These are phyloP conservation scores for Chaetophractus vellerosus DNA, from an alignment of 2,797 vertebrate species.

Conservation along the genomic window DNA sequence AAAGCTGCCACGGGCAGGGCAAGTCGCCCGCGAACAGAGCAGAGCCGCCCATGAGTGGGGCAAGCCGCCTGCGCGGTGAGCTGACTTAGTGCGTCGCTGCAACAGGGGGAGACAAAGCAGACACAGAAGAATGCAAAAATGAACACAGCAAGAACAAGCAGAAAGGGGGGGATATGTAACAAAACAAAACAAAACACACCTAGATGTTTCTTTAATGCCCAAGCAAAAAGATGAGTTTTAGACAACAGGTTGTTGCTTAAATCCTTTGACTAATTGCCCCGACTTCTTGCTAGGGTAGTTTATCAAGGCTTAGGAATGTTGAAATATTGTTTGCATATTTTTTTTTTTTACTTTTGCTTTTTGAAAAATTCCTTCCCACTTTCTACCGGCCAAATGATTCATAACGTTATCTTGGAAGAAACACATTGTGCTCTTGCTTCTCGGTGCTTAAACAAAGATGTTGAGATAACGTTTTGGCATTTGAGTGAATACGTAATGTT, in stretches of 20 bases:
- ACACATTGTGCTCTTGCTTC: not conserved
- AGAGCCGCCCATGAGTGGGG: no score
- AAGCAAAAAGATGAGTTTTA: not conserved
- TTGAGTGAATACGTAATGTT: not conserved
- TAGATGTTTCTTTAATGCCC: not conserved
- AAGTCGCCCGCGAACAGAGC: no score
- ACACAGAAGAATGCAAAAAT: no score
- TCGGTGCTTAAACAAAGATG: not conserved
- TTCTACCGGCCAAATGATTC: not conserved
- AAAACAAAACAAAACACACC: no score
- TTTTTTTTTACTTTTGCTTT: not conserved
- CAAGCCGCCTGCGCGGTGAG: no score
- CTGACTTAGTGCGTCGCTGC: no score
- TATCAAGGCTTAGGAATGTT: not conserved
- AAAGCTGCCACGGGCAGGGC: no score
- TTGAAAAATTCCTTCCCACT: not conserved
- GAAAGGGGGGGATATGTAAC: no score
- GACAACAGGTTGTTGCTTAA: not conserved
- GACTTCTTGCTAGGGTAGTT: not conserved
- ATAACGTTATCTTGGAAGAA: not conserved
- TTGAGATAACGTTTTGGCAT: not conserved
- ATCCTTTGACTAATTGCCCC: not conserved
- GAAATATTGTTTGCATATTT: not conserved
- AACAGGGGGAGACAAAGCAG: no score
- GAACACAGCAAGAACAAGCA: no score